phyloP scores from a whole-genome alignment of 2,113 vertebrate genomes.

The Pontoporia blainvillei region DNA sequence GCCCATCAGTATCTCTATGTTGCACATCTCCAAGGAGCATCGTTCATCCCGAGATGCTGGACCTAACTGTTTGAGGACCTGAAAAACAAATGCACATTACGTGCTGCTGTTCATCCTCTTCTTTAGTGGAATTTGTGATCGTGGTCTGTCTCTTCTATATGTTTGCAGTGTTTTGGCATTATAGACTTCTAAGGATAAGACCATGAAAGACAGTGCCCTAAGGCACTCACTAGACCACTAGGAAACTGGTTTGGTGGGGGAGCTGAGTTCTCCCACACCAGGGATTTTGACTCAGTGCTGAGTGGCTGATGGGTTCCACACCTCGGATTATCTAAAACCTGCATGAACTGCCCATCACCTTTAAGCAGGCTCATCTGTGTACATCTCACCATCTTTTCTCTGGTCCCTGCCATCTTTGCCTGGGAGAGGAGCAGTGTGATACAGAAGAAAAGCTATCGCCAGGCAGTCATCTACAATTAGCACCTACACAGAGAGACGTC shows the following conservation, averaged over 20 bases:
- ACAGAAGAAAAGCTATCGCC: neutral
- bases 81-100: neutral
- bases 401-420: neutral
- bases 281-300: neutral
- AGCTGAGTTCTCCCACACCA: too few relatives aligned
- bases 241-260: neutral
- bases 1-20: neutral
- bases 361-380: neutral
- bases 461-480: neutral
- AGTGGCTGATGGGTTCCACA: neutral
- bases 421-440: neutral
- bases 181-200: neutral
- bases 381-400: neutral
- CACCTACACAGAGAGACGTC: neutral
- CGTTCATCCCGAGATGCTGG: neutral
- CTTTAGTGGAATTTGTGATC: neutral
- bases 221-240: neutral
- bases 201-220: neutral
- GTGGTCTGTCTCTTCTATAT: accelerated
- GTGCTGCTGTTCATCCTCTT: neutral
- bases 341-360: neutral
- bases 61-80: neutral
- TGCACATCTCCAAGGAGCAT: neutral
- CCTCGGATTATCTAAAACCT: neutral
- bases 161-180: neutral